Percentiles rank a stretch among this genome's conserved stretches.
phyloP scores from a whole-genome alignment of 2,113 vertebrate species.

The Catharus fuscescens region DNA sequence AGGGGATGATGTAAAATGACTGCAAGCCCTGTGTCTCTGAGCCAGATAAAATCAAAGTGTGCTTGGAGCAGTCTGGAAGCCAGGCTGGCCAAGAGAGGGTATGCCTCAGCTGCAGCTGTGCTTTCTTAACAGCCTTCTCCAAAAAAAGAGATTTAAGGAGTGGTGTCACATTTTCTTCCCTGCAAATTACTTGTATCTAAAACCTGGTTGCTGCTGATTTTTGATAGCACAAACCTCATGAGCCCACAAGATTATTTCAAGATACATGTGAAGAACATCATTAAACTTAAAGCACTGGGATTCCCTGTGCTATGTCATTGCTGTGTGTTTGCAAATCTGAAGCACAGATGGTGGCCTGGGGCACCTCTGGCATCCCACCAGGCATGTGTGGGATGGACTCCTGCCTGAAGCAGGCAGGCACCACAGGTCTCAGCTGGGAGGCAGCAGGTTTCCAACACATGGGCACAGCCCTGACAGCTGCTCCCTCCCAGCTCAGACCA shows the following conservation, averaged over 20 bases:
- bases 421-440: background rate
- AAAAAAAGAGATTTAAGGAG: background rate
- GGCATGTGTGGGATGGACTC: fast-evolving
- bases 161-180: background rate
- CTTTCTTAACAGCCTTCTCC: background rate
- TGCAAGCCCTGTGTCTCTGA: background rate
- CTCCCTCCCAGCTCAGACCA: background rate
- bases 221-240: background rate
- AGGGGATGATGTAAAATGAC: background rate
- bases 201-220: background rate
- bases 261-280: background rate
- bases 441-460: background rate
- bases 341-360: background rate
- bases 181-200: background rate
- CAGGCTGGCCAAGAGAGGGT: background rate
- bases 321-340: background rate
- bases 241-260: background rate
- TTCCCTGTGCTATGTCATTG: background rate
- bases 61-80: background rate
- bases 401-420: background rate
- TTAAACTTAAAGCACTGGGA: background rate
- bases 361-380: background rate
- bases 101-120: background rate
- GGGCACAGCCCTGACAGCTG: background rate
- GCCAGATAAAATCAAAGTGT: background rate